Evolutionary conservation across 2,113 vertebrate species (phyloP).

Genomic region (Cardinalis cardinalis): DNA sequence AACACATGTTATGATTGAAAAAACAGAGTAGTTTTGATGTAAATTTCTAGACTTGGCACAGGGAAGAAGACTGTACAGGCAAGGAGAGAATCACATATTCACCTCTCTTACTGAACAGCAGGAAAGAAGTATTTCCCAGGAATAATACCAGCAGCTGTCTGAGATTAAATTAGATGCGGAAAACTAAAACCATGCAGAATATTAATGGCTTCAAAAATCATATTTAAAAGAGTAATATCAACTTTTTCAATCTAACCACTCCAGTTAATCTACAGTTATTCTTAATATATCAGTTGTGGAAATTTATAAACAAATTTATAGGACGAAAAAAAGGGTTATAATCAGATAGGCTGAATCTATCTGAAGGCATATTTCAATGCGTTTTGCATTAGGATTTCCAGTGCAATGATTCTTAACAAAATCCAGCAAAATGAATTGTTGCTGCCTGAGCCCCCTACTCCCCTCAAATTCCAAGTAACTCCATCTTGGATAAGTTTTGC

Average conservation of each 20-base stretch:
- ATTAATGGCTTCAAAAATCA: neutral
- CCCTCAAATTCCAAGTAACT: neutral
- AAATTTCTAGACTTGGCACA: neutral
- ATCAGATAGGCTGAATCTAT: neutral
- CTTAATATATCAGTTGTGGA: neutral
- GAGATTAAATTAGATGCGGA: neutral
- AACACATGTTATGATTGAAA: neutral
- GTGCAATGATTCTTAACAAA: neutral
- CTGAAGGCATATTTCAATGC: neutral
- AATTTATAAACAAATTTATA: neutral
- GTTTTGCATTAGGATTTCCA: neutral
- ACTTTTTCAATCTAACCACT: neutral
- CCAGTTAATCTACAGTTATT: neutral
- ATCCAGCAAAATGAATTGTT: neutral
- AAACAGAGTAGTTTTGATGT: neutral
- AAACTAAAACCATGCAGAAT: neutral
- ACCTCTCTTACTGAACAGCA: neutral
- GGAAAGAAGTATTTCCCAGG: neutral
- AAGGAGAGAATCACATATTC: neutral
- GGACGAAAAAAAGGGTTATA: neutral
- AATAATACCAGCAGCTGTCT: neutral
- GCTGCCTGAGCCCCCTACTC: accelerated
- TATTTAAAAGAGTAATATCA: neutral
- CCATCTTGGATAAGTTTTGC: neutral
- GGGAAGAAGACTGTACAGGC: neutral